Percentiles rank a stretch among this genome's conserved stretches.
phyloP scores from a whole-genome alignment of 1,140 invertebrate species.

The Drosophila nikananu region DNA sequence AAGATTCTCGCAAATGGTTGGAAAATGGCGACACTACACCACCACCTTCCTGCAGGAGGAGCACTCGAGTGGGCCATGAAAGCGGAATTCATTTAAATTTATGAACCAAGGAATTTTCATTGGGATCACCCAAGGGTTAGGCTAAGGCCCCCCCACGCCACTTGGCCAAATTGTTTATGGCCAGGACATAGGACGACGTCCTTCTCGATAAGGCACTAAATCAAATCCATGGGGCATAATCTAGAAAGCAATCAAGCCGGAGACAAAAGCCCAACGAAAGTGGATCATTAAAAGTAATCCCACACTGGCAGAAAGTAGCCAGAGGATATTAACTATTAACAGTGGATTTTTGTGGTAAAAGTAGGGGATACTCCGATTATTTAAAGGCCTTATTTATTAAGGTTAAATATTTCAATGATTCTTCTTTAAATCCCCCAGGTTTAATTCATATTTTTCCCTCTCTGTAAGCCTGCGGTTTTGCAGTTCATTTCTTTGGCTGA shows the following conservation, averaged over 20 bases:
- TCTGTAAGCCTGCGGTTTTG: slow-evolving; percentile 12
- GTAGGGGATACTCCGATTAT: not conserved
- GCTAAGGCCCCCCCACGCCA: slow-evolving; percentile 3
- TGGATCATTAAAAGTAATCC: slow-evolving; percentile 24
- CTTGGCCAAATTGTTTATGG: slow-evolving; percentile 59
- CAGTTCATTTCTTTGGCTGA: slow-evolving; percentile 33
- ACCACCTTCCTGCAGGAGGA: slow-evolving; percentile 11
- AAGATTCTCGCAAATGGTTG: slow-evolving; percentile 29
- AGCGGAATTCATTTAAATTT: slow-evolving; percentile 82
- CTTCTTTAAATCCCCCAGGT: not conserved
- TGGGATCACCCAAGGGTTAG: slow-evolving; percentile 40
- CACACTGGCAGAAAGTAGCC: not conserved
- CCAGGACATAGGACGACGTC: not conserved
- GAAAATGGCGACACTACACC: slow-evolving; percentile 45
- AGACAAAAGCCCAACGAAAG: slow-evolving; percentile 12
- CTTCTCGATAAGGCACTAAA: slow-evolving; percentile 27
- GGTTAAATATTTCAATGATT: too few relatives aligned
- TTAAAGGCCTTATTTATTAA: not conserved
- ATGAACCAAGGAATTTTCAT: slow-evolving; percentile 66
- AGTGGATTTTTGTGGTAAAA: not conserved
- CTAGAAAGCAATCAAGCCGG: slow-evolving; percentile 19
- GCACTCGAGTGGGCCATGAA: slow-evolving; percentile 57
- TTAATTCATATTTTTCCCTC: not conserved
- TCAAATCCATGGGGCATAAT: slow-evolving; percentile 32
- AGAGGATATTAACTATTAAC: not conserved